A percentile compares a stretch with the other conserved stretches of the same genome.
Evolutionary conservation across 2,888 invertebrate species (phyloP).

Genomic region (Theretra japonica): DNA sequence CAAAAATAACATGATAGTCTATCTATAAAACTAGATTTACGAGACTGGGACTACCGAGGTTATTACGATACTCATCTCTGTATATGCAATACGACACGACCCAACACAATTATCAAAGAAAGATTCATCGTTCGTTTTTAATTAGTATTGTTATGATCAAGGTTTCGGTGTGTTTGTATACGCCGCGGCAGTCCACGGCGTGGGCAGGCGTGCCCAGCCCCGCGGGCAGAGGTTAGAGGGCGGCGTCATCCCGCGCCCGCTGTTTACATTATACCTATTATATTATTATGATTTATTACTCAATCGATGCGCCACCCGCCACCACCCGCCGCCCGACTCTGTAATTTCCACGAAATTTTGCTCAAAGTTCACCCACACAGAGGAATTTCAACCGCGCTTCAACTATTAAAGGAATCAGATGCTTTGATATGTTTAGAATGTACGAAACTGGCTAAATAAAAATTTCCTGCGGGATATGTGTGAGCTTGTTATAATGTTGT

Average conservation of each 20-base stretch:
- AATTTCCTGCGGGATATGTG: constrained; percentile 19
- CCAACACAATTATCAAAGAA: neutral
- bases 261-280: constrained; percentile 80
- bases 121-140: constrained; percentile 37
- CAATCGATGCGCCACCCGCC: constrained; percentile 70
- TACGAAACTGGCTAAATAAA: constrained; percentile 21
- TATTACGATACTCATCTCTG: neutral
- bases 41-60: neutral
- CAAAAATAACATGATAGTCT: too few species aligned
- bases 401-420: constrained; percentile 67
- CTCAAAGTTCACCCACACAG: constrained; percentile 64
- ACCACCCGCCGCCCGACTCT: constrained; percentile 51
- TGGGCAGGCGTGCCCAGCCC: constrained; percentile 48
- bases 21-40: too few species aligned
- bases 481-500: neutral
- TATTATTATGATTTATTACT: constrained; percentile 81
- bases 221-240: constrained; percentile 40
- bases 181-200: constrained; percentile 38
- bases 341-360: constrained; percentile 74
- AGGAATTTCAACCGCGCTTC: constrained; percentile 76
- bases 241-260: constrained; percentile 58
- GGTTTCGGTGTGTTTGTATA: constrained; percentile 47
- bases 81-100: neutral
- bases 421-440: constrained; percentile 67
- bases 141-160: constrained; percentile 52